phyloP scores from a whole-genome alignment of 2,797 vertebrate genomes.

The Gymnoscopelus microlampas region DNA sequence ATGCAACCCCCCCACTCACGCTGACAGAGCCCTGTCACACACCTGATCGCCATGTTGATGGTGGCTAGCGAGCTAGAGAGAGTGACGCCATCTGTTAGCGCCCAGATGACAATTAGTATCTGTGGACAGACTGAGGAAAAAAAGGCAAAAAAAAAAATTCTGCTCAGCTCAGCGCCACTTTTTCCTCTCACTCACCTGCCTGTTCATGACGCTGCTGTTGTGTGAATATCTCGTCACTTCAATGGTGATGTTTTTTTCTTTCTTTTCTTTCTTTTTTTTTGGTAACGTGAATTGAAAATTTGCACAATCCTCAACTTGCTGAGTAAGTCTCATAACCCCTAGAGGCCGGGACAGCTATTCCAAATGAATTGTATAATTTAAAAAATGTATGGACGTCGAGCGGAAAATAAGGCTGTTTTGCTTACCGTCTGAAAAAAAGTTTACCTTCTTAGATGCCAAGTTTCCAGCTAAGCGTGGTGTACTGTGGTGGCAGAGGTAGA shows the following conservation, averaged over 20 bases:
- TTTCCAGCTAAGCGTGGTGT: slow-evolving; percentile 1
- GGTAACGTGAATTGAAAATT: too few species aligned
- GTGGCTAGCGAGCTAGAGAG: slow-evolving; percentile 20
- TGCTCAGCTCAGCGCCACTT: background rate
- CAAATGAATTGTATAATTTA: too few species aligned
- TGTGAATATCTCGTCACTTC: too few species aligned
- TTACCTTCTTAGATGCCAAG: slow-evolving; percentile 26
- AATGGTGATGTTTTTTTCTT: background rate
- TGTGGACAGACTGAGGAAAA: slow-evolving; percentile 7
- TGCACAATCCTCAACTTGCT: too few species aligned
- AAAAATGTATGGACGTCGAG: background rate
- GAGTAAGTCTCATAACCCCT: too few species aligned
- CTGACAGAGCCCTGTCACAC: slow-evolving; percentile 44
- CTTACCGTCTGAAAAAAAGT: background rate
- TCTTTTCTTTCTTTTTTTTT: background rate
- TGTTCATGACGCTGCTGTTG: background rate
- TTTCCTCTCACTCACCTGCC: background rate
- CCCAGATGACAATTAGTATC: slow-evolving; percentile 48
- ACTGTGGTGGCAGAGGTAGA: background rate
- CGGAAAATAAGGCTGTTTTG: background rate
- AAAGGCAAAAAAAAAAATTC: background rate
- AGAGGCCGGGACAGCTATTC: too few species aligned
- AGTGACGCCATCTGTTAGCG: slow-evolving; percentile 59
- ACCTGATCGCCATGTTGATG: slow-evolving; percentile 37
- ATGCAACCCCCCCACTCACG: slow-evolving; percentile 4